Evolutionary conservation across 2,888 invertebrate species (phyloP), one percentile per base, ranked within the genome.

Genomic region (Lymantria monacha): DNA sequence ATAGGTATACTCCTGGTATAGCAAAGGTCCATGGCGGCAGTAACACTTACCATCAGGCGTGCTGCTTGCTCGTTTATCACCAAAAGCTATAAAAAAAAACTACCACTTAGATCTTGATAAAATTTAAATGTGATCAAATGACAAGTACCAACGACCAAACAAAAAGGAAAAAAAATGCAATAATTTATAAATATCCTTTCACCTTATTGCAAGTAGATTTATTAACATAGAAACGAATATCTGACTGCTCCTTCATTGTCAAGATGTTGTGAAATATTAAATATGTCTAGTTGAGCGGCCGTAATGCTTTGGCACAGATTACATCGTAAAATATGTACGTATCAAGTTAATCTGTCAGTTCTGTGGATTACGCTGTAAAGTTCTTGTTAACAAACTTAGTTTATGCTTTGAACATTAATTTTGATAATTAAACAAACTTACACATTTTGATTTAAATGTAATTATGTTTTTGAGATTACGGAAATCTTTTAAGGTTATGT

Each of bases 291-390:
- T 41, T 12, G 33, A 14, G n/a, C 30, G n/a, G 44, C 9, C 38
- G 40, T 47, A 41, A 51, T 47, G 47, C 47, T 44, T 51, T n/a
- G 51, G 30, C 30, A 9, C 13, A 36, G 41, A 51, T 51, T 47
- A 36, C 14, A 22, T 41, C 44, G 30, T 51, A 41, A 51, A 51
- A 47, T 47, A 51, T 51, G 46, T 10, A 51, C 33, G 46, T 37
- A 15, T 12, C 10, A n/a, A 9, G 33, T 44, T 51, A 30, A 47
- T 40, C 13, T 30, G 22, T 7, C 45, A 33, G 42, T 40, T 30
- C 0, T 11, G 13, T 3, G 36, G 11, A 30, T 41, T 14, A 31
- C 10, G 40, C 47, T 44, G 30, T 41, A 30, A 47, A 51, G 33
- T 51, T 47, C 13, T 43, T 36, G 22, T 12, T 33, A 42, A 36